A percentile compares a stretch with the other conserved stretches of the same genome.
Conservation (phyloP, 2,888 invertebrate species). For the Pyrocoelia pectoralis region DNA sequence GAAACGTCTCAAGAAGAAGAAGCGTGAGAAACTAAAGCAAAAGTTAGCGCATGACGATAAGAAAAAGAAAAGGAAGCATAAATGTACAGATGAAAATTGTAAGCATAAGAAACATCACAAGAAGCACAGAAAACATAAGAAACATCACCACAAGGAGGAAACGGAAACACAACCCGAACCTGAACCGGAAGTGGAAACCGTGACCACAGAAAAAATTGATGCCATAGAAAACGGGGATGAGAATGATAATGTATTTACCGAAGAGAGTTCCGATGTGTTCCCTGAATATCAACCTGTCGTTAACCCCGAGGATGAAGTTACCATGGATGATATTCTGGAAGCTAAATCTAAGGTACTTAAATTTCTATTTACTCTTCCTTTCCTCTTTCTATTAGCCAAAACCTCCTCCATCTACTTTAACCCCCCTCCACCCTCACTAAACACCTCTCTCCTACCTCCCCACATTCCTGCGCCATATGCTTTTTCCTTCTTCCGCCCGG, state of each 20-base stretch:
- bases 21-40: conserved; percentile 69
- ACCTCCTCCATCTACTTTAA: too few species aligned
- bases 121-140: conserved; percentile 80
- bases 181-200: conserved; percentile 58
- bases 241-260: conserved; percentile 43
- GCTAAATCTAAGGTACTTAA: conserved; percentile 48
- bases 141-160: conserved; percentile 67
- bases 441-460: too few species aligned
- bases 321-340: conserved; percentile 56
- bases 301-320: conserved; percentile 56
- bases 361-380: too few species aligned
- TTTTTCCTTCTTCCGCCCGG: too few species aligned
- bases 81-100: conserved; percentile 73
- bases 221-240: conserved; percentile 52
- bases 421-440: too few species aligned
- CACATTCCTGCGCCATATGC: too few species aligned
- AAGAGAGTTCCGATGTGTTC: conserved; percentile 30
- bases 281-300: conserved; percentile 39
- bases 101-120: conserved; percentile 81
- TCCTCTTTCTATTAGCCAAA: too few species aligned
- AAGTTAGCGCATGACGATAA: conserved; percentile 64
- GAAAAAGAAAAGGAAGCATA: conserved; percentile 74
- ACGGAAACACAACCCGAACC: conserved; percentile 45
- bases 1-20: conserved; percentile 73
- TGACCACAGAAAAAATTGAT: conserved; percentile 60